phyloP scores from a whole-genome alignment of 1,140 invertebrate species.

The Alviniconcha marisindica region DNA sequence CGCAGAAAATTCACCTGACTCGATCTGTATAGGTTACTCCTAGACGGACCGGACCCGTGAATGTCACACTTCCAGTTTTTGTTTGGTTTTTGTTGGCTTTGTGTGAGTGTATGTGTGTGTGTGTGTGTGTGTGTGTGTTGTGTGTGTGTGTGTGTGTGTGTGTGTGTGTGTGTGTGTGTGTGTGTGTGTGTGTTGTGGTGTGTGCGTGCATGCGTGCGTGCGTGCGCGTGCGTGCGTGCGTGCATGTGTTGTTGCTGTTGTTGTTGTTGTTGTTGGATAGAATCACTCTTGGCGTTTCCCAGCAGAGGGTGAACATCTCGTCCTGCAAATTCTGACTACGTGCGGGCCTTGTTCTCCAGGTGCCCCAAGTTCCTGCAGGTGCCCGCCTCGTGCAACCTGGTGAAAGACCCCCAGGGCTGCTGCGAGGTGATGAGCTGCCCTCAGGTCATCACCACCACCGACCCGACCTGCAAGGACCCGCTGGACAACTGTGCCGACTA shows the following conservation, averaged over 20 bases:
- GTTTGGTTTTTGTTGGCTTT: not conserved
- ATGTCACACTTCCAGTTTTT: no score
- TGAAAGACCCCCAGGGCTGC: constrained; percentile 49
- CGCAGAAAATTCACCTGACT: no score
- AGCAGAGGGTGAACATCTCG: no score
- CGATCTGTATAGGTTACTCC: no score
- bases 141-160: not conserved
- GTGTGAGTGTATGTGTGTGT: not conserved
- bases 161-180: constrained; percentile 7
- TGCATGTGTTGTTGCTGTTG: not conserved
- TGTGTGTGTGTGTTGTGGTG: not conserved
- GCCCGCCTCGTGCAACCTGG: constrained; percentile 53
- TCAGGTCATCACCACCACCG: not conserved
- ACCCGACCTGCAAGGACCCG: constrained; percentile 36
- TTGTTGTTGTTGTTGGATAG: no score
- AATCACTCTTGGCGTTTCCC: no score
- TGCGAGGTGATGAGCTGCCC: constrained; percentile 41
- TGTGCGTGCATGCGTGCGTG: not conserved
- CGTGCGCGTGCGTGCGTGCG: not conserved
- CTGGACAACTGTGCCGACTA: constrained; percentile 52
- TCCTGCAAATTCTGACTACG: no score
- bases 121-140: not conserved
- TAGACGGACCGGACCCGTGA: no score
- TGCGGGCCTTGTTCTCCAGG: constrained; percentile 43
- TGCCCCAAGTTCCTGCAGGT: constrained; percentile 58